These are phyloP conservation scores for Lamellibrachia satsuma DNA, from an alignment of 2,888 invertebrate species.

Conservation along the genomic window DNA sequence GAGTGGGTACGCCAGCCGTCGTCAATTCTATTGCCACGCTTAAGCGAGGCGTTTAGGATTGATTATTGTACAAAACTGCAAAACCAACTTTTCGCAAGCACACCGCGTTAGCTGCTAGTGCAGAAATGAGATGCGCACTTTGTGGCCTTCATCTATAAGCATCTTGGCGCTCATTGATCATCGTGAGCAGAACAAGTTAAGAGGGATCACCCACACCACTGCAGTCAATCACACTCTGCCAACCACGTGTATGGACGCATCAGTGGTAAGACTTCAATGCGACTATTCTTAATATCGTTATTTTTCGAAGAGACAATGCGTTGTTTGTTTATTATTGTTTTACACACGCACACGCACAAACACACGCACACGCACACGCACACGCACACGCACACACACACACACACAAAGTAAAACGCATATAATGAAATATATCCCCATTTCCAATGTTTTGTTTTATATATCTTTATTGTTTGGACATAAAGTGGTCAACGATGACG, in stretches of 20 bases:
- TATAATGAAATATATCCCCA: too few species aligned
- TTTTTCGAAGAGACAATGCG: too few species aligned
- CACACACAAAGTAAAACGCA: too few species aligned
- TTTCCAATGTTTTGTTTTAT: too few species aligned
- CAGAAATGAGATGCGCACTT: not conserved
- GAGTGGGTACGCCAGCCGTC: not conserved
- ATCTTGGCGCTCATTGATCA: not conserved
- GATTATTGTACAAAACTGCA: not conserved
- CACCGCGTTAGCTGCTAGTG: not conserved
- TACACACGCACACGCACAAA: not conserved
- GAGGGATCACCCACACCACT: not conserved
- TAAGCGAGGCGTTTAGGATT: not conserved
- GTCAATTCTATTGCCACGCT: not conserved
- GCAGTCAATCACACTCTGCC: not conserved
- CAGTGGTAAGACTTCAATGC: not conserved
- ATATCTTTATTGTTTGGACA: too few species aligned
- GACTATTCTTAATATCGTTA: not conserved
- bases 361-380: not conserved
- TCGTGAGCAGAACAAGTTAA: not conserved
- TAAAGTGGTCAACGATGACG: too few species aligned
- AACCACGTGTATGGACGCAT: not conserved
- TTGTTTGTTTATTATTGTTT: too few species aligned
- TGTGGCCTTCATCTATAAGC: not conserved
- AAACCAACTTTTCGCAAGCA: not conserved
- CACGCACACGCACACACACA: not conserved